Conservation (phyloP, 1,140 invertebrate genomes). For the Cydia amplana region DNA sequence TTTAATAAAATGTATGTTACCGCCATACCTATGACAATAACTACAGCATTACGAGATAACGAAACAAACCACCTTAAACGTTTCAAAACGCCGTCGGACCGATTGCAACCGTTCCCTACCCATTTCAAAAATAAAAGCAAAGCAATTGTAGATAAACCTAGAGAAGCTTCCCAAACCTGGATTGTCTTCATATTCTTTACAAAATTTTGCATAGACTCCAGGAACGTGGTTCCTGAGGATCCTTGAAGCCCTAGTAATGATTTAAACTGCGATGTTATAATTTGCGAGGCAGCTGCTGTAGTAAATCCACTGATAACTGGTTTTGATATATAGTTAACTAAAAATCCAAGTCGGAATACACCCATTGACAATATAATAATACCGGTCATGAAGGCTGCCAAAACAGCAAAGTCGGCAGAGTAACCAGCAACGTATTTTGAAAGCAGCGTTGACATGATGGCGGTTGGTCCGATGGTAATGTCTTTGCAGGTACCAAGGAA, state of each 20-base stretch:
- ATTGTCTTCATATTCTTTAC: slow-evolving; percentile 70
- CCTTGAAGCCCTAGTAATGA: slow-evolving; percentile 82
- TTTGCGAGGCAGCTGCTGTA: slow-evolving; percentile 93
- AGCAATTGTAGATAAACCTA: slow-evolving; percentile 81
- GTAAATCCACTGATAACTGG: slow-evolving; percentile 95
- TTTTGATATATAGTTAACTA: slow-evolving; percentile 94
- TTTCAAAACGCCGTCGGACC: slow-evolving; percentile 53
- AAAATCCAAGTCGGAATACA: slow-evolving; percentile 91
- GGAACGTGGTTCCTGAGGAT: slow-evolving; percentile 55
- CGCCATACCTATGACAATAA: slow-evolving; percentile 83
- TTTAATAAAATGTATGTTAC: slow-evolving; percentile 80
- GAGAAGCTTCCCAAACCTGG: slow-evolving; percentile 77
- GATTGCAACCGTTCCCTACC: slow-evolving; percentile 58
- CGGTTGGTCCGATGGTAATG: slow-evolving; percentile 91
- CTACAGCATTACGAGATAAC: slow-evolving; percentile 85
- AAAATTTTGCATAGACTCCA: slow-evolving; percentile 61
- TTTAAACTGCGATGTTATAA: slow-evolving; percentile 90
- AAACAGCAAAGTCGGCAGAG: slow-evolving; percentile 87
- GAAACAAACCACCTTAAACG: slow-evolving; percentile 71
- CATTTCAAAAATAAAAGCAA: slow-evolving; percentile 81
- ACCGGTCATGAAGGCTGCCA: slow-evolving; percentile 90
- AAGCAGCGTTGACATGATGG: slow-evolving; percentile 88
- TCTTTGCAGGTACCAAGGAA: slow-evolving; percentile 94
- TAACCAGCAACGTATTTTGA: slow-evolving; percentile 82
- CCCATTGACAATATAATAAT: slow-evolving; percentile 87